Conservation (phyloP, 2,113 vertebrate genomes). For the Erythrolamprus reginae region DNA sequence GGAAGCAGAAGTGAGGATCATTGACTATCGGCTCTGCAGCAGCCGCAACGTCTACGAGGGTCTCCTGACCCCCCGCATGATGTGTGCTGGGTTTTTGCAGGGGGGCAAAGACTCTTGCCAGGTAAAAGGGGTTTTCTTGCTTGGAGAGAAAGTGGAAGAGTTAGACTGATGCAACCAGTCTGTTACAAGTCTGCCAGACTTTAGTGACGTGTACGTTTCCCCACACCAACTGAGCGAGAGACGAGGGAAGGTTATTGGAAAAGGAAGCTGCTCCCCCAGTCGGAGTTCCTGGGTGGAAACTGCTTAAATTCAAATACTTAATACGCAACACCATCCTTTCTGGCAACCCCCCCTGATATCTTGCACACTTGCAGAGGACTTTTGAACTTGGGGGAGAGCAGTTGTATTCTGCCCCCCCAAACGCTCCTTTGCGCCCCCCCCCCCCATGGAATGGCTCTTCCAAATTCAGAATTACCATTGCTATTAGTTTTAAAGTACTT, state of each 20-base stretch:
- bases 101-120: constrained; percentile 90
- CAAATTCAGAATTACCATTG: neutral
- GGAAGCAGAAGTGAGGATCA: constrained; percentile 80
- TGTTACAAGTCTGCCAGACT: neutral
- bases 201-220: neutral
- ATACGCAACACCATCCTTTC: too few relatives aligned
- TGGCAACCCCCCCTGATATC: neutral
- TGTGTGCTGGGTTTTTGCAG: constrained; percentile 83
- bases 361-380: neutral
- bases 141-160: neutral
- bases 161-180: neutral
- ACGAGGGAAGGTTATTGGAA: neutral
- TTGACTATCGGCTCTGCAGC: constrained; percentile 76
- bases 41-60: constrained; percentile 68
- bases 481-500: neutral
- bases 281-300: too few relatives aligned
- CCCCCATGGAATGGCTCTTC: neutral
- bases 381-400: neutral
- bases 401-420: neutral
- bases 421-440: neutral
- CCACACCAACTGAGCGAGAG: neutral
- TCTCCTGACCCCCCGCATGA: constrained; percentile 77
- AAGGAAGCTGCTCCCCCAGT: neutral
- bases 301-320: too few relatives aligned
- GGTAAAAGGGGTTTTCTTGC: constrained; percentile 61